phyloP scores from a whole-genome alignment of 2,113 vertebrate species.

The Triplophysa rosa region DNA sequence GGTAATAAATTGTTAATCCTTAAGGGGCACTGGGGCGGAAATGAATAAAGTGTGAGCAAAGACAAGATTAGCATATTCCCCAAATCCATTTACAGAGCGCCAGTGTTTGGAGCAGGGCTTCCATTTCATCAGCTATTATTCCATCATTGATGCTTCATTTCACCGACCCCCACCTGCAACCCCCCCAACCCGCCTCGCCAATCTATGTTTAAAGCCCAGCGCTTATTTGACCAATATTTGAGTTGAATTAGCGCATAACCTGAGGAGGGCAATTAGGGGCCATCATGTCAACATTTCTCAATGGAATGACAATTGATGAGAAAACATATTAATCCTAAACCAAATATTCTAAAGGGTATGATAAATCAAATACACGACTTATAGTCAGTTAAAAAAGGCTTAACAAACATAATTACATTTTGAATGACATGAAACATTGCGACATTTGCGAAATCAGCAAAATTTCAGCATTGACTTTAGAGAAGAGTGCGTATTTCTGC shows the following conservation, averaged over 20 bases:
- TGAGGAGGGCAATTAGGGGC: conserved; percentile 49
- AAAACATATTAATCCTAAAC: conserved; percentile 33
- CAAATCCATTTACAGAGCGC: conserved; percentile 82
- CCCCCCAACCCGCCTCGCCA: conserved; percentile 43
- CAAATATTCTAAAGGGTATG: neutral
- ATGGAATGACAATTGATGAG: conserved; percentile 17
- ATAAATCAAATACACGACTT: no score
- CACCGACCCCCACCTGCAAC: conserved; percentile 48
- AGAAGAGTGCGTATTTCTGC: no score
- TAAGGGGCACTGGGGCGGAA: conserved; percentile 88
- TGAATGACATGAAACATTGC: no score
- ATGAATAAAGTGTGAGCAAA: conserved; percentile 89
- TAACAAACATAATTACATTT: no score
- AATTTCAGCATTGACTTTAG: no score
- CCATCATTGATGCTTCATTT: conserved; percentile 80
- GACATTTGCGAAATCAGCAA: no score
- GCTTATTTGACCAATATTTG: conserved; percentile 68
- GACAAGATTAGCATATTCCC: conserved; percentile 79
- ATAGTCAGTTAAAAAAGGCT: no score
- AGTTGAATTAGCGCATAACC: conserved; percentile 64
- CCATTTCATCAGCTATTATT: conserved; percentile 75
- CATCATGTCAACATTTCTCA: conserved; percentile 18
- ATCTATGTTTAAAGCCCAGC: conserved; percentile 69
- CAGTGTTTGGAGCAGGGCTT: conserved; percentile 80
- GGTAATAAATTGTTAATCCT: conserved; percentile 91